These are phyloP conservation scores for Papilio aristodemus DNA, from an alignment of 1,140 invertebrate genomes.

Conservation along the genomic window DNA sequence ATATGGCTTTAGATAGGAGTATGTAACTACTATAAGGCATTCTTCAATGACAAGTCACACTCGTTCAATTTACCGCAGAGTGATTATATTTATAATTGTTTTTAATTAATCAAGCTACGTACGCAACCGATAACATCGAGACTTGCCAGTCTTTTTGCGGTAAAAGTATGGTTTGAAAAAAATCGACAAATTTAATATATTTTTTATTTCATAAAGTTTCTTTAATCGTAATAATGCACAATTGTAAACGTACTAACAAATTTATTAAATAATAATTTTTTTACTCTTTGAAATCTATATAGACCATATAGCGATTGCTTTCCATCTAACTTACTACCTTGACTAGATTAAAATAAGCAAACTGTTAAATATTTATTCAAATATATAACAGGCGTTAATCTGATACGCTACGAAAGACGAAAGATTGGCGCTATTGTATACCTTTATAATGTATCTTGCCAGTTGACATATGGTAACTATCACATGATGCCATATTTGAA, in stretches of 20 bases:
- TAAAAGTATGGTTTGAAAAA: slow-evolving; percentile 48
- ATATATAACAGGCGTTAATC: background rate
- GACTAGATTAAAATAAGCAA: background rate
- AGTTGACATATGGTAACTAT: slow-evolving; percentile 10
- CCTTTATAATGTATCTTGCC: background rate
- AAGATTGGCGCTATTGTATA: background rate
- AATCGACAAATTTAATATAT: background rate
- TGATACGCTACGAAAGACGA: background rate
- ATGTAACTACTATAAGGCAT: background rate
- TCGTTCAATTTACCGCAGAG: slow-evolving; percentile 42
- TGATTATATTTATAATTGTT: slow-evolving; percentile 61
- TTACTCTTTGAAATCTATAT: too few species aligned
- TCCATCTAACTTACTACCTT: background rate
- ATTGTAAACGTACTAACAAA: too few species aligned
- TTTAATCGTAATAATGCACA: too few species aligned
- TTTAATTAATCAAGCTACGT: slow-evolving; percentile 69
- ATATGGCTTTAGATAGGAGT: background rate
- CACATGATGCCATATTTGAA: slow-evolving; percentile 12
- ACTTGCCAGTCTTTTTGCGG: slow-evolving; percentile 57
- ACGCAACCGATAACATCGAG: slow-evolving; percentile 56
- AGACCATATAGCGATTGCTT: too few species aligned
- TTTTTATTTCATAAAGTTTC: too few species aligned
- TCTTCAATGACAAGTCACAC: slow-evolving; percentile 38
- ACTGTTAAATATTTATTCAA: too few species aligned
- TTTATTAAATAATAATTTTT: too few species aligned